Percentiles rank a stretch among this genome's conserved stretches.
Evolutionary conservation across 2,797 vertebrate genomes (phyloP).

Genomic region (Rachycentron canadum): DNA sequence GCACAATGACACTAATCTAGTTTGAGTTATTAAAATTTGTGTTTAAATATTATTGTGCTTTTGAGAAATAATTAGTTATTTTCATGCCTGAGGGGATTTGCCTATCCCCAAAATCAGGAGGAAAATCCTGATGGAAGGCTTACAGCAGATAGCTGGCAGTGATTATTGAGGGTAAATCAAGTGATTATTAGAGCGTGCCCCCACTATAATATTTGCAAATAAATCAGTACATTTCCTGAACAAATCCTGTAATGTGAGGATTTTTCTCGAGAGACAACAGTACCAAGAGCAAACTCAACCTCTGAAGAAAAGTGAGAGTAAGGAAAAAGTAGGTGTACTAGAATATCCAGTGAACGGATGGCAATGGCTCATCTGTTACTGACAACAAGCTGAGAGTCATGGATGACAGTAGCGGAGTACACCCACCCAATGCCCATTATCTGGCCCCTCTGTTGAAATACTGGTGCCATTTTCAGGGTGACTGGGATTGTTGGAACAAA

Average conservation of each 20-base stretch:
- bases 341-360: background rate
- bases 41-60: slow-evolving; percentile 54
- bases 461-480: slow-evolving; percentile 1
- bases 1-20: slow-evolving; percentile 67
- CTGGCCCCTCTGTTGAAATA: background rate
- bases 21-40: slow-evolving; percentile 61
- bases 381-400: slow-evolving; percentile 6
- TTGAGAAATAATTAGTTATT: slow-evolving; percentile 65
- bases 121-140: slow-evolving; percentile 66
- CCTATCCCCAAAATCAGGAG: slow-evolving; percentile 40
- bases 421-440: background rate
- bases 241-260: slow-evolving; percentile 18
- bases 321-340: background rate
- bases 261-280: slow-evolving; percentile 19
- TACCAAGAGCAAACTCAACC: background rate
- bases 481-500: slow-evolving; percentile 7
- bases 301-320: background rate
- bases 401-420: slow-evolving; percentile 15
- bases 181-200: slow-evolving; percentile 43
- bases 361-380: background rate
- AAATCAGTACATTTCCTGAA: slow-evolving; percentile 9
- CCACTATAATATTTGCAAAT: slow-evolving; percentile 19
- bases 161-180: slow-evolving; percentile 55
- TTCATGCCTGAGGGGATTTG: slow-evolving; percentile 64
- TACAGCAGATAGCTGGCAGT: slow-evolving; percentile 40